Evolutionary conservation across 35 echinoderm and acorn worm genomes (phyloP).

Genomic region (Heliocidaris tuberculata): DNA sequence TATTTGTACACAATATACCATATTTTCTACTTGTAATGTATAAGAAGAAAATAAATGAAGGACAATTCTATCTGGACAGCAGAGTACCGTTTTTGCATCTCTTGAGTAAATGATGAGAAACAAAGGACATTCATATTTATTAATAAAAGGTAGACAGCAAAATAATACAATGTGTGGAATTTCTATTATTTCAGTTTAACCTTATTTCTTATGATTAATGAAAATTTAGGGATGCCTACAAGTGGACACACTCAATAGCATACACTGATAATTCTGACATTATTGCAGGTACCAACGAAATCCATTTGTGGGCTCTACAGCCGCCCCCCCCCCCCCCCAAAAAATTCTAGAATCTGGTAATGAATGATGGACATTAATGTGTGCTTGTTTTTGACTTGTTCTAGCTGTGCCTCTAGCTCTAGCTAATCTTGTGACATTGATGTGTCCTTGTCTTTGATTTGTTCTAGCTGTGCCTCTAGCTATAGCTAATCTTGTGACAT

Average conservation of each 20-base stretch:
- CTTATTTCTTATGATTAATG: too few relatives aligned
- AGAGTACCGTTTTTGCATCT: neutral
- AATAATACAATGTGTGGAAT: neutral
- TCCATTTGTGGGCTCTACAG: too few relatives aligned
- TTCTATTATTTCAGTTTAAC: neutral
- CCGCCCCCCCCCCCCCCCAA: neutral
- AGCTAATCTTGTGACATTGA: too few relatives aligned
- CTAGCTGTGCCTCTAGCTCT: too few relatives aligned
- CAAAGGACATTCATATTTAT: neutral
- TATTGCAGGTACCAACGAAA: too few relatives aligned
- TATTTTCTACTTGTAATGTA: neutral
- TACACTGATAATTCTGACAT: too few relatives aligned
- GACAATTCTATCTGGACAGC: neutral
- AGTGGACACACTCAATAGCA: too few relatives aligned
- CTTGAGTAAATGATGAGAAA: neutral
- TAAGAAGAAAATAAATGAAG: neutral
- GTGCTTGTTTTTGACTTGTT: too few relatives aligned
- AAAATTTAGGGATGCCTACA: too few relatives aligned
- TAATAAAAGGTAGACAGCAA: slow-evolving; percentile 11
- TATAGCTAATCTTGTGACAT: neutral
- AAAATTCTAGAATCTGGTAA: neutral
- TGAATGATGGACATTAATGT: too few relatives aligned
- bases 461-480: too few relatives aligned
- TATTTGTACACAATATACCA: neutral
- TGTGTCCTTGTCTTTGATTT: too few relatives aligned